These are phyloP conservation scores for Eupristina koningsbergeri DNA, from an alignment of 1,140 invertebrate genomes.

Conservation along the genomic window DNA sequence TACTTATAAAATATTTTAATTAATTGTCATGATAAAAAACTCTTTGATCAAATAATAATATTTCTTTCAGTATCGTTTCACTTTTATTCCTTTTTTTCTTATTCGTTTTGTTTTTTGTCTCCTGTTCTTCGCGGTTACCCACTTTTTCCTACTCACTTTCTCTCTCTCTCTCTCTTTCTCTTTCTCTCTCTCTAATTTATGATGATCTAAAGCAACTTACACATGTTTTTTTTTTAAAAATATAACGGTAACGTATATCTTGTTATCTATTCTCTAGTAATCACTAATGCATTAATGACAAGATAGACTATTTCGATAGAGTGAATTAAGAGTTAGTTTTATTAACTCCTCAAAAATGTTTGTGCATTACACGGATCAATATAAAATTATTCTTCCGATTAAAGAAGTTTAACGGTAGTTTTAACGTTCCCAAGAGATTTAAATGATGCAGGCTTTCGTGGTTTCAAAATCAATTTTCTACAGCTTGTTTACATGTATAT, in stretches of 20 bases:
- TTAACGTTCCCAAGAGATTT: background rate
- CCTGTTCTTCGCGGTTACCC: background rate
- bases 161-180: background rate
- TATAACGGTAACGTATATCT: slow-evolving; percentile 1
- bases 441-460: background rate
- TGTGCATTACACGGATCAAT: background rate
- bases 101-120: background rate
- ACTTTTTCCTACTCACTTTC: background rate
- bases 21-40: background rate
- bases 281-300: slow-evolving; percentile 13
- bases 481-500: background rate
- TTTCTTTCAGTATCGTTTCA: background rate
- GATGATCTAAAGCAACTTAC: background rate
- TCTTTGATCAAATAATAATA: background rate
- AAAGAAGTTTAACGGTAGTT: slow-evolving; percentile 3
- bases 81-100: background rate
- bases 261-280: slow-evolving; percentile 10
- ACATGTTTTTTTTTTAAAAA: slow-evolving; percentile 2
- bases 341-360: background rate
- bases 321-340: background rate
- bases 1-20: too few relatives aligned
- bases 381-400: background rate
- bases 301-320: slow-evolving; percentile 10
- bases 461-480: background rate
- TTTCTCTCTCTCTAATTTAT: background rate